phyloP scores from a whole-genome alignment of 2,888 invertebrate species.

The Chironomus riparius region DNA sequence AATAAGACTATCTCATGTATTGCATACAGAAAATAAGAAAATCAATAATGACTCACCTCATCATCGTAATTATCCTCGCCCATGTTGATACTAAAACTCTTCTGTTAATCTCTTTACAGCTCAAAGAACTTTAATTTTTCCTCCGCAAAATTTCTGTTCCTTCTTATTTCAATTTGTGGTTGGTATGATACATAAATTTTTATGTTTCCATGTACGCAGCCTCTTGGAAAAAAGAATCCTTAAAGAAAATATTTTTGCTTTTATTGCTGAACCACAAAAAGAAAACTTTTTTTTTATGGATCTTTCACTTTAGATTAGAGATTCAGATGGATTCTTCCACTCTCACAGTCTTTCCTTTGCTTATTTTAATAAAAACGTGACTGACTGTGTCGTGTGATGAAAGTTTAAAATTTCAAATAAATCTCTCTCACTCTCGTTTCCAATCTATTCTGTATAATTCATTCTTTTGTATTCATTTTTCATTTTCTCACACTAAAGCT shows the following conservation, averaged over 20 bases:
- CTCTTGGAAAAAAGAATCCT: neutral
- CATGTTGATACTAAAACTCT: neutral
- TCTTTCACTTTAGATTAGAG: neutral
- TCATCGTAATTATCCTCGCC: slow-evolving; percentile 23
- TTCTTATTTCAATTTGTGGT: neutral
- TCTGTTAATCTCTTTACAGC: neutral
- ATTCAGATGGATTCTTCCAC: neutral
- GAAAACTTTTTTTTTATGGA: too few species aligned
- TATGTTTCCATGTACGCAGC: neutral
- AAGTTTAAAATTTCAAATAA: neutral
- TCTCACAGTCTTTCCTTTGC: neutral
- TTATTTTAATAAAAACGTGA: neutral
- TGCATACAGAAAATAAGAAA: too few species aligned
- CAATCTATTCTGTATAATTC: too few species aligned
- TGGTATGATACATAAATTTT: neutral
- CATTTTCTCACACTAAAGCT: too few species aligned
- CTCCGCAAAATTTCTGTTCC: neutral
- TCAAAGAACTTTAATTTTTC: neutral
- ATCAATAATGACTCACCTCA: slow-evolving; percentile 4
- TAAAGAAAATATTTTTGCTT: neutral
- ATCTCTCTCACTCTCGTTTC: neutral
- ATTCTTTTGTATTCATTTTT: too few species aligned
- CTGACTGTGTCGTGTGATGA: neutral
- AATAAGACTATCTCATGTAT: too few species aligned
- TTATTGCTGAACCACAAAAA: neutral